Evolutionary conservation across 2,797 vertebrate genomes (phyloP), one percentile per base, ranked within the genome.

Genomic region (Pipistrellus nathusii): DNA sequence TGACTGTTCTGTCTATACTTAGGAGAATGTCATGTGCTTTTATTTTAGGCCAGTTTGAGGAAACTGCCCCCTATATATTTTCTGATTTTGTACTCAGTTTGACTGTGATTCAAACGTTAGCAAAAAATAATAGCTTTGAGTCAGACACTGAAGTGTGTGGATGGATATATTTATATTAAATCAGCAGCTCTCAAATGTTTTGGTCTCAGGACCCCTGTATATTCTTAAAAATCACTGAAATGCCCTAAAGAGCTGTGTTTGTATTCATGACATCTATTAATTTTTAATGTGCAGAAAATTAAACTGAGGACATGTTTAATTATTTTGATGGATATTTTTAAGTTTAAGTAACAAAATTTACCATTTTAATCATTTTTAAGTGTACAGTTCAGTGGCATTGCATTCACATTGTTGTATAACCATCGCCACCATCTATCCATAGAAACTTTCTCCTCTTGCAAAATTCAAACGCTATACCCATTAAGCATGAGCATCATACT

Each of bases 11-110:
- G 10, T 55, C 51, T 85, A 1, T 46, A 68, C 46, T 73, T 68
- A 86, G 35, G 30, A 94, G 81, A 85, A 72, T 53, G 46, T n/a
- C 48, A 17, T 57, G 32, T 48, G 35, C 46, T 85, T 92, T 80
- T 94, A 73, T 94, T 88, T 94, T 57, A 82, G 23, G 85, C 18
- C 10, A 55, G 14, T 71, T 66, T 91, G 57, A 27, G 20, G 64
- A 88, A 80, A 86, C 84, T 94, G 51, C 2, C 66, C 23, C 13
- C 13, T 53, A 1, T 71, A 21, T 12, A 82, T 27, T 85, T 90
- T 92, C 80, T 71, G 23, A 88, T 77, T 85, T 44, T 90, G 78
- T 72, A 73, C 18, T 86, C 59, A 44, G 9, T 91, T 95, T 85
- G 71, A 25, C 38, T 91, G 17, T 89, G 25, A 41, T 83, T 85